Conservation (phyloP, 2,113 vertebrate species). For the Macquaria australasica region DNA sequence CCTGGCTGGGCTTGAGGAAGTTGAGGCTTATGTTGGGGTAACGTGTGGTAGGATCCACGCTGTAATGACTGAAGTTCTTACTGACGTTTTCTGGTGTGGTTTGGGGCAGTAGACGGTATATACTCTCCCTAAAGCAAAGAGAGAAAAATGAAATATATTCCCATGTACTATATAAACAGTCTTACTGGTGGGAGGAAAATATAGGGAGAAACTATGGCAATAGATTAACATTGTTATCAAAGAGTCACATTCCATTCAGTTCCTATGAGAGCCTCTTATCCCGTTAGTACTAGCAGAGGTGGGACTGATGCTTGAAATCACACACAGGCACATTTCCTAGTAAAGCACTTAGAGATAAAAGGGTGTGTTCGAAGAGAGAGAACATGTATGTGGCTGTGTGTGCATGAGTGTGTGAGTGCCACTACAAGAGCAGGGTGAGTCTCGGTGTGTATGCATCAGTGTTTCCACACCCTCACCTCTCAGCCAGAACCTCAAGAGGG, state of each 20-base stretch:
- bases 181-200: neutral
- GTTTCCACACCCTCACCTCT: constrained; percentile 89
- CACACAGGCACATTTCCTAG: constrained; percentile 59
- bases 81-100: constrained; percentile 98
- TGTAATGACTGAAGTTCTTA: constrained; percentile 98
- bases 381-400: constrained; percentile 1
- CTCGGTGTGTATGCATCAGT: constrained; percentile 12
- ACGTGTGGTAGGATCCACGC: constrained; percentile 94
- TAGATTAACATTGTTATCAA: constrained; percentile 1
- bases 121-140: constrained; percentile 90
- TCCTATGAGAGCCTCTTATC: constrained; percentile 55
- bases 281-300: constrained; percentile 58
- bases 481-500: constrained; percentile 95
- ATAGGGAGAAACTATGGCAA: neutral
- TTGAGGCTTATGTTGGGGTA: constrained; percentile 96
- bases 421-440: neutral
- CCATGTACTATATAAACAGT: neutral
- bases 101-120: constrained; percentile 96
- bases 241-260: constrained; percentile 60
- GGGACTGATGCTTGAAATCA: constrained; percentile 61
- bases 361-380: constrained; percentile 59
- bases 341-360: constrained; percentile 78
- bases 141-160: neutral
- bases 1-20: constrained; percentile 94
- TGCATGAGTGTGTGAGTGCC: neutral